Evolutionary conservation across 2,888 invertebrate genomes (phyloP).

Genomic region (Cephonodes hylas): DNA sequence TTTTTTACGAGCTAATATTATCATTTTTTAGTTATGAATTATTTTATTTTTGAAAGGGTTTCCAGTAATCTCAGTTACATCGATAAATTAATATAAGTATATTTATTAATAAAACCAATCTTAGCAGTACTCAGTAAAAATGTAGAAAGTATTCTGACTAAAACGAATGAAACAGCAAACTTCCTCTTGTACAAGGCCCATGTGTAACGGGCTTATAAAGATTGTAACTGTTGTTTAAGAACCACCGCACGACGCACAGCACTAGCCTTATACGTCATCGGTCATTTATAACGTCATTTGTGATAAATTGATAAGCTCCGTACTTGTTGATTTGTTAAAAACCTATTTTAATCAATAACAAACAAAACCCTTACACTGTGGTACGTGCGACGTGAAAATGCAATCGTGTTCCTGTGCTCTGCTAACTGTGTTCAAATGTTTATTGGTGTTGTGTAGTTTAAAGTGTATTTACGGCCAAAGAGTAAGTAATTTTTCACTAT

Average conservation of each 20-base stretch:
- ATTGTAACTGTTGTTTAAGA: not conserved
- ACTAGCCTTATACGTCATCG: slow-evolving; percentile 3
- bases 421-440: slow-evolving; percentile 29
- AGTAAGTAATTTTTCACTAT: slow-evolving; percentile 42
- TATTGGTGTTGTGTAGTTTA: slow-evolving; percentile 38
- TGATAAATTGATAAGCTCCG: slow-evolving; percentile 35
- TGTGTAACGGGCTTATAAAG: not conserved
- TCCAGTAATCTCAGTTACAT: too few relatives aligned
- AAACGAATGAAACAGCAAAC: too few relatives aligned
- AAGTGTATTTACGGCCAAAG: slow-evolving; percentile 42
- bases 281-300: slow-evolving; percentile 27
- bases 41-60: too few relatives aligned
- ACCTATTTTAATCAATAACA: slow-evolving; percentile 30
- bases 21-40: too few relatives aligned
- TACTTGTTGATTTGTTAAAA: slow-evolving; percentile 44
- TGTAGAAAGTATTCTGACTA: too few relatives aligned
- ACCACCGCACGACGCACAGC: not conserved
- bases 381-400: slow-evolving; percentile 32
- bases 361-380: slow-evolving; percentile 21
- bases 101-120: too few relatives aligned
- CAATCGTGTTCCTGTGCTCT: slow-evolving; percentile 28
- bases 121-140: not conserved
- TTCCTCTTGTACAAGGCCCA: too few relatives aligned
- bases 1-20: too few relatives aligned
- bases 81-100: too few relatives aligned